phyloP scores from a whole-genome alignment of 2,888 invertebrate genomes.

The Drosophila fulvimacula region DNA sequence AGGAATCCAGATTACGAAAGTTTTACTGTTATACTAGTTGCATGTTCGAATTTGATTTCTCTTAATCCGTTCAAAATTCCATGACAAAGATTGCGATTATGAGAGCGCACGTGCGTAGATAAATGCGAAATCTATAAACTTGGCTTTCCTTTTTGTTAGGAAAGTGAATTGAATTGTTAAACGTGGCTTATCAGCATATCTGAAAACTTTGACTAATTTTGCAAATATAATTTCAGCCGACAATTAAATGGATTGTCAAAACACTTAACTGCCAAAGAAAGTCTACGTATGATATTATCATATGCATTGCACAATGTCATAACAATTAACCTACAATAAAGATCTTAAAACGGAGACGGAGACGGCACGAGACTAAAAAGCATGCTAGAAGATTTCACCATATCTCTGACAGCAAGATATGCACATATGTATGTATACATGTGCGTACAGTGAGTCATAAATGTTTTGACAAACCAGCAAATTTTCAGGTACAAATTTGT shows the following conservation, averaged over 20 bases:
- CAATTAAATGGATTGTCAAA: conserved; percentile 55
- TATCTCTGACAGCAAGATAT: conserved; percentile 2
- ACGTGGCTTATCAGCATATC: conserved; percentile 60
- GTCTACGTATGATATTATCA: conserved; percentile 51
- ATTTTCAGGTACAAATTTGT: neutral
- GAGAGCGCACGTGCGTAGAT: conserved; percentile 14
- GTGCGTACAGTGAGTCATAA: neutral
- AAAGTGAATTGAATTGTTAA: conserved; percentile 11
- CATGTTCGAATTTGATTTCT: neutral
- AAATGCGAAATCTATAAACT: conserved; percentile 10
- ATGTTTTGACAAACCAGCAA: neutral
- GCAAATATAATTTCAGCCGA: conserved; percentile 18
- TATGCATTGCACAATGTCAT: conserved; percentile 74
- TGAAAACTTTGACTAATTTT: conserved; percentile 15
- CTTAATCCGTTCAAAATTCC: neutral
- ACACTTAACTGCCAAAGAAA: conserved; percentile 67
- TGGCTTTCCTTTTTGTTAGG: conserved; percentile 58
- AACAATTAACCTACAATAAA: conserved; percentile 77
- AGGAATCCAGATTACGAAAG: neutral
- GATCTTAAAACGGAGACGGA: conserved; percentile 71
- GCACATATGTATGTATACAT: neutral
- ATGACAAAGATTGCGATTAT: neutral
- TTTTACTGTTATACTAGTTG: neutral
- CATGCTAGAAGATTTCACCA: conserved; percentile 68
- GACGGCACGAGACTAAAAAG: conserved; percentile 24